phyloP scores from a whole-genome alignment of 2,113 vertebrate species.

The Rhynchomys soricoides region DNA sequence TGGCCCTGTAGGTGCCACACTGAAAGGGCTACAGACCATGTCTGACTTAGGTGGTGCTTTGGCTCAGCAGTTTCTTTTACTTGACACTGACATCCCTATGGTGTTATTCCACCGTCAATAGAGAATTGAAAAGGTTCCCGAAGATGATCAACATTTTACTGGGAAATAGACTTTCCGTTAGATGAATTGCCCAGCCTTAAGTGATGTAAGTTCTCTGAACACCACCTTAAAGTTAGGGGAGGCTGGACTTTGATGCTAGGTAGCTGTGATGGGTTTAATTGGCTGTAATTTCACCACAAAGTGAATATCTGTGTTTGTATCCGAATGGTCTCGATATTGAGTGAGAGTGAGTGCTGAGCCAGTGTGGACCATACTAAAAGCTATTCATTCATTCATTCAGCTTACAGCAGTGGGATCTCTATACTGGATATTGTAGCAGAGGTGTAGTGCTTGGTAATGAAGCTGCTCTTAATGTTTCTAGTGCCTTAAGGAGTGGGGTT shows the following conservation, averaged over 20 bases:
- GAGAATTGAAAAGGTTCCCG: background rate
- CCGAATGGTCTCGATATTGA: background rate
- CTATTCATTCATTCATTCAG: background rate
- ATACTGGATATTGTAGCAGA: background rate
- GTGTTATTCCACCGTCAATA: background rate
- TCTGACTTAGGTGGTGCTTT: background rate
- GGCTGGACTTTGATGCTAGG: no score
- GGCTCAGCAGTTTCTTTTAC: background rate
- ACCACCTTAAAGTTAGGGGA: background rate
- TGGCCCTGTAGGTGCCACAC: background rate
- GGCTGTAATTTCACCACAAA: background rate
- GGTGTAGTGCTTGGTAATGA: background rate
- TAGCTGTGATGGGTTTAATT: background rate
- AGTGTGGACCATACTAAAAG: background rate
- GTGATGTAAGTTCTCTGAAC: background rate
- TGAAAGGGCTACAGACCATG: background rate
- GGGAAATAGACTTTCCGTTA: background rate
- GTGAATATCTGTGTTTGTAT: background rate
- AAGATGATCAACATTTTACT: background rate
- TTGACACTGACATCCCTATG: background rate
- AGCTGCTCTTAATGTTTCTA: background rate
- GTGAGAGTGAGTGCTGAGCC: background rate
- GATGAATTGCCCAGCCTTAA: background rate
- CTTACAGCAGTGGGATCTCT: background rate
- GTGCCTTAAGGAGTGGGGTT: background rate